Base-by-base conservation (phyloP, 2,797 vertebrate species). In the Alectoris magna region DNA sequence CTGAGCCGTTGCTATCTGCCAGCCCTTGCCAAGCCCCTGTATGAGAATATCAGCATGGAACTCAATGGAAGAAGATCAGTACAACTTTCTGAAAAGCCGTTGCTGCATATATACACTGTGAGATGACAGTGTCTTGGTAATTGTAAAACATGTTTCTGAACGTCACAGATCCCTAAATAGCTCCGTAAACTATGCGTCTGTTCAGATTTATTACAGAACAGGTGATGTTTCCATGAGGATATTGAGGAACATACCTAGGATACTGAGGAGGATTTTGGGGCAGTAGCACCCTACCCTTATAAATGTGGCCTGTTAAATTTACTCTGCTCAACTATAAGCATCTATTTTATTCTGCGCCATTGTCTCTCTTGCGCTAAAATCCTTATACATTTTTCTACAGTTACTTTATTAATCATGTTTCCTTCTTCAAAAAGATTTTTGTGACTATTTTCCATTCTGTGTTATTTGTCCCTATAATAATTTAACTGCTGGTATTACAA, bases 131-230 rank as follows among this genome's bases (percentile, higher is more conserved):
- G 51, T 55, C 24, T 67, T 51, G 13, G 16, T 71, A 55, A 76
- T n/a, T 70, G 12, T 66, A 66, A 95, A 87, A 9, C 44, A 72
- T 8, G 51, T 91, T 80, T 69, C 63, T 77, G 66, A 91, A 90
- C 24, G 60, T 31, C 59, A 64, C 9, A 7, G 26, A 31, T 90
- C 29, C 38, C 76, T 81, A 26, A 79, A 43, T 46, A 74, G 14
- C 46, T 85, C 81, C 53, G 55, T 5, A 67, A 26, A 22, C 71
- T 18, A 16, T 1, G 3, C 14, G 10, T 68, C 1, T 0, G 17
- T 80, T 91, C 72, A 74, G 14, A 23, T 91, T 87, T 87, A 22
- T 73, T 73, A 27, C 31, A 64, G 60, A 93, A 44, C 9, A 68
- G 17, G 31, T 38, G 36, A 43, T 41, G 27, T 88, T 92, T 71